Percentiles rank a stretch among this genome's conserved stretches.
These are phyloP conservation scores for Meiosimyza decipiens DNA, from an alignment of 2,888 invertebrate genomes.

Conservation along the genomic window DNA sequence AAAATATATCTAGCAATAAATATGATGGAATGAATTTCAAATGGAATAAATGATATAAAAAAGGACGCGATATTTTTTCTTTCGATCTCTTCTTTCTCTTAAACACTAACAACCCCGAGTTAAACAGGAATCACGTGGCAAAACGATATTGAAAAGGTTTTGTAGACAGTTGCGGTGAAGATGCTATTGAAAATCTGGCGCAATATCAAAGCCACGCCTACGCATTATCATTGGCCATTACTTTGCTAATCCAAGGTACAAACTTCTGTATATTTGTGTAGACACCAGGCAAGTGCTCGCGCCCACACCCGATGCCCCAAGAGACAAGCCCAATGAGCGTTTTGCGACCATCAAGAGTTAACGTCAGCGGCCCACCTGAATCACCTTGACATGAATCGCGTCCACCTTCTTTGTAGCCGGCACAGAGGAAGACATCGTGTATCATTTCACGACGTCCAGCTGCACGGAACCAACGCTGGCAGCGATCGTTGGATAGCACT, in stretches of 20 bases:
- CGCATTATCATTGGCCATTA: conserved; percentile 70
- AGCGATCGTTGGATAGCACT: conserved; percentile 89
- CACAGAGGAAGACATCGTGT: conserved; percentile 92
- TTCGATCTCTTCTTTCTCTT: conserved; percentile 45
- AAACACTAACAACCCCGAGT: conserved; percentile 63
- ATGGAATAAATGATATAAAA: conserved; percentile 43
- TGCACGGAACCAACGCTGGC: conserved; percentile 92
- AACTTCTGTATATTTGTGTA: conserved; percentile 94
- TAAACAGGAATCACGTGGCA: conserved; percentile 56
- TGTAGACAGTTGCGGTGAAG: conserved; percentile 1
- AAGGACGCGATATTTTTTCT: background rate
- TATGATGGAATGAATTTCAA: conserved; percentile 36
- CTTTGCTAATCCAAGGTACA: conserved; percentile 90
- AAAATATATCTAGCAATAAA: conserved; percentile 1
- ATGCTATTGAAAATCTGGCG: background rate
- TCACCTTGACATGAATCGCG: conserved; percentile 80
- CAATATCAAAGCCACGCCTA: conserved; percentile 44
- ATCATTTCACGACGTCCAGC: conserved; percentile 92
- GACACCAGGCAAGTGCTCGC: conserved; percentile 90
- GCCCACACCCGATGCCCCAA: conserved; percentile 92
- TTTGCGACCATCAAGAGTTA: conserved; percentile 85
- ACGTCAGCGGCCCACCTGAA: conserved; percentile 90
- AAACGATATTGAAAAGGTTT: conserved; percentile 13
- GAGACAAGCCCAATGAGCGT: conserved; percentile 88
- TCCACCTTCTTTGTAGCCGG: conserved; percentile 90